Evolutionary conservation across 2,797 vertebrate genomes (phyloP), one percentile per base, ranked within the genome.

Genomic region (Xenops minutus): DNA sequence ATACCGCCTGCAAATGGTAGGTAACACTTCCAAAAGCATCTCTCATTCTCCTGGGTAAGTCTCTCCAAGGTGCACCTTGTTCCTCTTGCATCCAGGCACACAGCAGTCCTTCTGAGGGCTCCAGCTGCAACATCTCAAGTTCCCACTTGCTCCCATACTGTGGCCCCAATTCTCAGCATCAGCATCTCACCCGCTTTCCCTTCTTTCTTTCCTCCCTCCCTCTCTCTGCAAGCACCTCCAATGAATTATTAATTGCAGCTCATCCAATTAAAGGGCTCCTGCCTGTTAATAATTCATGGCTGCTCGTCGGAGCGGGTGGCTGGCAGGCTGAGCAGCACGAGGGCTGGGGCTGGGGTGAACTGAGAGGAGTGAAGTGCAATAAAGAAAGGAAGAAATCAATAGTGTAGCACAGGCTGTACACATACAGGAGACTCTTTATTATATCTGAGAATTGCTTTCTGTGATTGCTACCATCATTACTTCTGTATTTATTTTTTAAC

Each of bases 351-450:
- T 92, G 72, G 10, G 5, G 84, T 85, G 88, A 94, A 23, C 75
- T 41, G 85, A 84, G 88, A 90, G 84, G 91, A 92, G 94, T 73
- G 95, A 91, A 94, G 96, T 46, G 77, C 92, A 94, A 96, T 97
- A 96, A 97, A 96, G 81, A 92, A 95, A 78, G 63, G 84, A 88
- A 92, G 94, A 95, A 97, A 97, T 97, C 97, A 94, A 97, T 96
- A 96, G 84, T 17, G 55, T 87, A 93, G 88, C 93, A 69, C 84
- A 93, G 91, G 90, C 94, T 95, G 88, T 88, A 66, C 78, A 39
- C 68, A 81, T 93, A 75, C 82, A 93, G 32, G 29, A 92, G 84
- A 87, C 90, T 95, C 89, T 95, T 93, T 94, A 87, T 94, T 95
- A 67, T 93, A 68, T 68, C 95, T 90, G 85, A 97, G 83, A 96